A percentile compares a stretch with the other conserved stretches of the same genome.
Conservation (phyloP, 1,140 invertebrate species). For the Leptopilina boulardi region DNA sequence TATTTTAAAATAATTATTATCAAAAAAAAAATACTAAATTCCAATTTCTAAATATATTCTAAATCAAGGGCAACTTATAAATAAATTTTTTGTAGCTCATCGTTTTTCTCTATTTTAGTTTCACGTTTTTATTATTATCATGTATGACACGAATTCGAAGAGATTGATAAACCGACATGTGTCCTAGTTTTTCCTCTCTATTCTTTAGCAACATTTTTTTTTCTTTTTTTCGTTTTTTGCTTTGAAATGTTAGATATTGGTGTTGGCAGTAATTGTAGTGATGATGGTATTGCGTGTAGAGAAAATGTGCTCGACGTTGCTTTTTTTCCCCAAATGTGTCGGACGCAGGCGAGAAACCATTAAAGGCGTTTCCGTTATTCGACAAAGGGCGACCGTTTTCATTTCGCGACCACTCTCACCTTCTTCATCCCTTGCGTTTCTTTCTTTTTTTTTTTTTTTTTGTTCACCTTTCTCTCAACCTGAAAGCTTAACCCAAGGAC, state of each 20-base stretch:
- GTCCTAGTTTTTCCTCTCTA: not conserved
- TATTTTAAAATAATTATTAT: too few relatives aligned
- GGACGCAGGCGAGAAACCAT: constrained; percentile 32
- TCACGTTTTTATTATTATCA: not conserved
- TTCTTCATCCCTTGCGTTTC: not conserved
- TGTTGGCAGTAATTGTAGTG: constrained; percentile 12
- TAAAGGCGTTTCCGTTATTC: constrained; percentile 35
- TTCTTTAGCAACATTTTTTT: constrained; percentile 7
- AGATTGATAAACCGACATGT: constrained; percentile 2
- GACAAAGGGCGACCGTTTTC: constrained; percentile 19
- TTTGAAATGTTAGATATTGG: not conserved
- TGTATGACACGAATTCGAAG: not conserved
- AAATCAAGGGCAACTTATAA: too few relatives aligned
- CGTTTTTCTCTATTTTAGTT: not conserved
- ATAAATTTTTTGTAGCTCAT: too few relatives aligned
- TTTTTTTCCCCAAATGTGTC: constrained; percentile 24
- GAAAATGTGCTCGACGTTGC: not conserved
- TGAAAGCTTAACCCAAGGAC: constrained; percentile 15
- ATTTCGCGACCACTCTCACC: constrained; percentile 30
- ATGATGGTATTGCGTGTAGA: constrained; percentile 25
- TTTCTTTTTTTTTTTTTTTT: not conserved
- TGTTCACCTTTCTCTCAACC: not conserved
- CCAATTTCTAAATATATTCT: too few relatives aligned
- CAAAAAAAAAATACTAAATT: too few relatives aligned
- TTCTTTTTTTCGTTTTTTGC: not conserved